A percentile compares a stretch with the other conserved stretches of the same genome.
Conservation (phyloP, 2,797 vertebrate species). For the Phrynocephalus guinanensis region DNA sequence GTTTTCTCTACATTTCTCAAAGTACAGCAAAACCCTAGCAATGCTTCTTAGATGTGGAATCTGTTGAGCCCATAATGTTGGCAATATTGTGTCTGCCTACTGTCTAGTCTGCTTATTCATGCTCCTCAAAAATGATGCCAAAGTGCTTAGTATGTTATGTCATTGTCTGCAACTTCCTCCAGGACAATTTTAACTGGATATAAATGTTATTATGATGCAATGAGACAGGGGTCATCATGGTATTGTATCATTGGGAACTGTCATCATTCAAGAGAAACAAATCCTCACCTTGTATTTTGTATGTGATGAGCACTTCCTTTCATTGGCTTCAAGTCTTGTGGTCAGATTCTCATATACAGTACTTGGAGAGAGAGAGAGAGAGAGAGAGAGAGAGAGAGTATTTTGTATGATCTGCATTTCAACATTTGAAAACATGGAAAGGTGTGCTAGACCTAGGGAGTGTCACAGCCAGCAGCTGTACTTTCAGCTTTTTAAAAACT, state of each 20-base stretch:
- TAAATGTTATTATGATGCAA: conserved; percentile 53
- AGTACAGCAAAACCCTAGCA: not conserved
- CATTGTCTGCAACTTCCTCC: conserved; percentile 64
- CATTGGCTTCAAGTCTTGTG: not conserved
- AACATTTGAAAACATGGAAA: too few relatives aligned
- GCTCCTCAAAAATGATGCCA: conserved; percentile 71
- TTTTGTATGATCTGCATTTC: not conserved
- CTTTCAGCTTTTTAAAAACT: too few relatives aligned
- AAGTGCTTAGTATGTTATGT: conserved; percentile 70
- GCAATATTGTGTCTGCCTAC: conserved; percentile 67
- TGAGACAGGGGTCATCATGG: conserved; percentile 36
- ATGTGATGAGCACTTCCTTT: not conserved
- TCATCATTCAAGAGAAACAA: not conserved
- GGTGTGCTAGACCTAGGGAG: too few relatives aligned
- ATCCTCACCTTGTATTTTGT: not conserved
- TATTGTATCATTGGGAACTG: conserved; percentile 12
- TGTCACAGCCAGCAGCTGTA: too few relatives aligned
- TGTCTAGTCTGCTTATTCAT: conserved; percentile 72
- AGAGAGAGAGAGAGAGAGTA: too few relatives aligned
- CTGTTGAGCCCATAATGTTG: conserved; percentile 64
- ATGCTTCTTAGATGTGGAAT: conserved; percentile 55
- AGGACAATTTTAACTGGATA: conserved; percentile 60
- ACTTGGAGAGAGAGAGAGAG: too few relatives aligned
- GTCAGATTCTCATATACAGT: not conserved
- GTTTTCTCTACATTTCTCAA: not conserved